Conservation (phyloP, 2,888 invertebrate species). For the Cerastis rubricosa region DNA sequence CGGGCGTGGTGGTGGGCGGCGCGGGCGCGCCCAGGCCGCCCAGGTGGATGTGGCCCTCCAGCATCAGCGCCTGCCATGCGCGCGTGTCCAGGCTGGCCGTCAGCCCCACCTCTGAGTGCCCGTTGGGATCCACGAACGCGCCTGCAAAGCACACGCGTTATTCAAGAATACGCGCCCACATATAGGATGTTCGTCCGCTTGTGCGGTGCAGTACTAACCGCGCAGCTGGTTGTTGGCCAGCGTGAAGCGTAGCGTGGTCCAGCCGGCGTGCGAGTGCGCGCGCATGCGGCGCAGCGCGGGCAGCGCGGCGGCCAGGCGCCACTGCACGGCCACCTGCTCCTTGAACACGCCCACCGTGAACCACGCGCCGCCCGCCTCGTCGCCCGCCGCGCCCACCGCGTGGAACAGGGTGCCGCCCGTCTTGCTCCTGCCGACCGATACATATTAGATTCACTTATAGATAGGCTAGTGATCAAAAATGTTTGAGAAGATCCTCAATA, state of each 20-base stretch:
- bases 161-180: too few species aligned
- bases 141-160: constrained; percentile 59
- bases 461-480: too few species aligned
- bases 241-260: constrained; percentile 87
- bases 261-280: constrained; percentile 73
- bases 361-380: constrained; percentile 75
- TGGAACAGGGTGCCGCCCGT: constrained; percentile 95
- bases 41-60: constrained; percentile 83
- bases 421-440: constrained; percentile 88
- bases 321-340: constrained; percentile 93
- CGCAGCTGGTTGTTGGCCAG: constrained; percentile 65
- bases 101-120: constrained; percentile 89
- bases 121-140: constrained; percentile 84
- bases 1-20: constrained; percentile 32
- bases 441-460: background rate
- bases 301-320: constrained; percentile 89
- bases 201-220: constrained; percentile 74
- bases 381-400: constrained; percentile 84
- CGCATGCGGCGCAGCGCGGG: constrained; percentile 76
- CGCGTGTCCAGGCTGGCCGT: constrained; percentile 86
- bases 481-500: too few species aligned
- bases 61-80: constrained; percentile 88
- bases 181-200: too few species aligned
- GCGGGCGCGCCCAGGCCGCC: constrained; percentile 76
- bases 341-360: constrained; percentile 93